Evolutionary conservation across 2,888 invertebrate species (phyloP).

Genomic region (Neoascia interrupta): DNA sequence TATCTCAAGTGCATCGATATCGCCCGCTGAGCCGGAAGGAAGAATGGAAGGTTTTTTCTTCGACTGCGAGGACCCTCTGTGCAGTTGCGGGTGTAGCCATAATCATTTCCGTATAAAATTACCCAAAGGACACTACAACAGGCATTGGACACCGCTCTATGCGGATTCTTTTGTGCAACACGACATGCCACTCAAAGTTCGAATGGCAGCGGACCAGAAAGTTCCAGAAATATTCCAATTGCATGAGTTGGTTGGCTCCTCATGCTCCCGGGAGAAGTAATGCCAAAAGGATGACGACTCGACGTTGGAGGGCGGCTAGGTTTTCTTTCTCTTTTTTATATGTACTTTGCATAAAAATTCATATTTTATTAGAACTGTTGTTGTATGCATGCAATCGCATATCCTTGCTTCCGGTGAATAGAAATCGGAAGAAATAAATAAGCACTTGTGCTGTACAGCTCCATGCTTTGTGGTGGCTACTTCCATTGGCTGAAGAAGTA

Average conservation of each 20-base stretch:
- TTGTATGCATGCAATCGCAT: conserved; percentile 68
- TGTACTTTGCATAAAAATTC: conserved; percentile 62
- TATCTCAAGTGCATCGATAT: conserved; percentile 49
- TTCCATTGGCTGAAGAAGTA: background rate
- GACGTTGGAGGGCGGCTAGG: background rate
- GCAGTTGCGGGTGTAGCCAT: conserved; percentile 31
- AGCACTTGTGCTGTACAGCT: conserved; percentile 51
- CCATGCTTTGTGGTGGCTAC: background rate
- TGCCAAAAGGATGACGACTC: background rate
- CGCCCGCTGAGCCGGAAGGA: conserved; percentile 19
- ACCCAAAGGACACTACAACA: conserved; percentile 36
- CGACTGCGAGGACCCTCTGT: conserved; percentile 6
- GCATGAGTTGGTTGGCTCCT: conserved; percentile 33
- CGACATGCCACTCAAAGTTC: conserved; percentile 54
- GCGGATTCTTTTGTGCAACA: conserved; percentile 36
- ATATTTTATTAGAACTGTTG: conserved; percentile 59
- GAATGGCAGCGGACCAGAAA: conserved; percentile 52
- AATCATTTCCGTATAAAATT: conserved; percentile 53
- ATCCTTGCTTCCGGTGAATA: conserved; percentile 66
- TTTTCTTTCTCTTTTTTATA: too few species aligned
- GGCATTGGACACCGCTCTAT: too few species aligned
- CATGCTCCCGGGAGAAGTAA: conserved; percentile 21
- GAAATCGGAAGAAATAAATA: conserved; percentile 68
- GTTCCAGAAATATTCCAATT: conserved; percentile 50
- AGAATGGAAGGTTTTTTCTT: conserved; percentile 21